Percentiles rank a stretch among this genome's conserved stretches.
These are phyloP conservation scores for Holacanthus passer DNA, from an alignment of 2,113 vertebrate species.

Conservation along the genomic window DNA sequence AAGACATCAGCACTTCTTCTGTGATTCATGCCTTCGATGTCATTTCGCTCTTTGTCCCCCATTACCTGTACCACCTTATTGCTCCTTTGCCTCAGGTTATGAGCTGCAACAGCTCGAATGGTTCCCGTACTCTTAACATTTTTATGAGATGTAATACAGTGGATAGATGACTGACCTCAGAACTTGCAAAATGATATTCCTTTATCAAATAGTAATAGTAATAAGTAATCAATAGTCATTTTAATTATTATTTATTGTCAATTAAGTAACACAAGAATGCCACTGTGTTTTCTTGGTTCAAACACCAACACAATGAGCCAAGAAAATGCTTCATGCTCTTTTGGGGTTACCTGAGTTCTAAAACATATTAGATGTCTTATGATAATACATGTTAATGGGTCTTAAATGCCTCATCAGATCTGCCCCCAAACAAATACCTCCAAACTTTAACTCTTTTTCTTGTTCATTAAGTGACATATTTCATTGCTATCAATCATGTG, in stretches of 20 bases:
- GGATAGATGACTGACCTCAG: slow-evolving; percentile 3
- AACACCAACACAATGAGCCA: neutral
- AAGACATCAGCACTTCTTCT: slow-evolving; percentile 26
- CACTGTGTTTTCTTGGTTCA: neutral
- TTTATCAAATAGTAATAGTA: neutral
- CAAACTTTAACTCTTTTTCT: neutral
- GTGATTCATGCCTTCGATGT: slow-evolving; percentile 34
- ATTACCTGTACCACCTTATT: slow-evolving; percentile 19
- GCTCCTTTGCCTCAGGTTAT: slow-evolving; percentile 59
- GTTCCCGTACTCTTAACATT: slow-evolving; percentile 16
- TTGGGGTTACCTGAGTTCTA: slow-evolving; percentile 9
- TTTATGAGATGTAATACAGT: slow-evolving; percentile 28
- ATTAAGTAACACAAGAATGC: neutral
- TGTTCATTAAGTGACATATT: slow-evolving; percentile 13
- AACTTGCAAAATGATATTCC: neutral
- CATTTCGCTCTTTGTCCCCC: slow-evolving; percentile 27
- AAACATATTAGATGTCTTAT: slow-evolving; percentile 18
- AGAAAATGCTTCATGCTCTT: neutral
- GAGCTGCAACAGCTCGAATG: slow-evolving; percentile 44
- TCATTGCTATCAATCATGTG: neutral
- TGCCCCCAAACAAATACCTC: slow-evolving; percentile 5
- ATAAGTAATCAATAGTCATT: no score
- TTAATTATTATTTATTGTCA: neutral
- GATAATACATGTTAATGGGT: slow-evolving; percentile 10
- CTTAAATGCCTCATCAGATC: slow-evolving; percentile 24